phyloP scores from a whole-genome alignment of 1,140 invertebrate species.

The Trissolcus basalis region DNA sequence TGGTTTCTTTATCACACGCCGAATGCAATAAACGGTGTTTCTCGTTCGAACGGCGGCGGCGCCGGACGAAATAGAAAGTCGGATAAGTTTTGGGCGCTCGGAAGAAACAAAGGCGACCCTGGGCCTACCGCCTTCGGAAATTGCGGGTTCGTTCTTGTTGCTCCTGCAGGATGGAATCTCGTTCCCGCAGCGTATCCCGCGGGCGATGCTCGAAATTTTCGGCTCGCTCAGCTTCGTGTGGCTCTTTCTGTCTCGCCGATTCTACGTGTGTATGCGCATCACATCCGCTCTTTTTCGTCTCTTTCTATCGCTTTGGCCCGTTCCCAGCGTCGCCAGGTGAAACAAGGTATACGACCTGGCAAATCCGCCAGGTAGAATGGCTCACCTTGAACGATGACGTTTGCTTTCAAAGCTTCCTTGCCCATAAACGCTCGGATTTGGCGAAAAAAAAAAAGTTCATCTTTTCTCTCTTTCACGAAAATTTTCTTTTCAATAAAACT shows the following conservation, averaged over 20 bases:
- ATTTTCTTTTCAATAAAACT: conserved; percentile 8
- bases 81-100: conserved; percentile 32
- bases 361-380: conserved; percentile 60
- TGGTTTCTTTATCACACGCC: conserved; percentile 43
- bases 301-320: conserved; percentile 53
- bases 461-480: conserved; percentile 40
- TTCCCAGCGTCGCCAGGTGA: conserved; percentile 54
- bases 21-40: conserved; percentile 46
- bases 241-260: conserved; percentile 37
- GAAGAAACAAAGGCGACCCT: conserved; percentile 57
- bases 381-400: conserved; percentile 59
- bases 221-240: conserved; percentile 14
- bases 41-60: conserved; percentile 28
- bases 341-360: conserved; percentile 58
- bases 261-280: conserved; percentile 14
- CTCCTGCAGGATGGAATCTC: conserved; percentile 57
- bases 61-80: conserved; percentile 40
- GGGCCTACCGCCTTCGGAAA: conserved; percentile 61
- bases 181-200: conserved; percentile 56
- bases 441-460: conserved; percentile 27
- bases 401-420: conserved; percentile 56
- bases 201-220: conserved; percentile 55
- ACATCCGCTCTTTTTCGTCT: conserved; percentile 47
- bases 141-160: conserved; percentile 64
- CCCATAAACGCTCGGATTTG: conserved; percentile 36